Evolutionary conservation across 2,113 vertebrate species (phyloP), one percentile per base, ranked within the genome.

Genomic region (Oryzias woworae): DNA sequence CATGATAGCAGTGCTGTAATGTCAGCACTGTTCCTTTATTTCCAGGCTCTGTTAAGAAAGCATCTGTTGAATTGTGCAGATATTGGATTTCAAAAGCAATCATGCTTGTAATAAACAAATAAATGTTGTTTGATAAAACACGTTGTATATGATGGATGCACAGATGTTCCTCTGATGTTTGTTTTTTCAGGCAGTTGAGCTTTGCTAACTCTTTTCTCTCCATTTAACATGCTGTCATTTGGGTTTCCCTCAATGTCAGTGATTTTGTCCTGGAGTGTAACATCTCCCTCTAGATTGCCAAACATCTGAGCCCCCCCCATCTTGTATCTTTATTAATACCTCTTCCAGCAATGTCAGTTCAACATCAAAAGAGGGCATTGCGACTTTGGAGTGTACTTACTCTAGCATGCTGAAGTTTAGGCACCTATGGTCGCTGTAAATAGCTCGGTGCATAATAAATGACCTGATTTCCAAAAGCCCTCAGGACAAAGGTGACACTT

Each of bases 1-100:
- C 58, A 71, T 65, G 78, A 71, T 75, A 62, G 53, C 54, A 54
- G 62, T 13, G 68, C 66, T 53, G 44, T 3, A 1, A 65, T 24
- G 62, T 74, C 70, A 57, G 63, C 66, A 57, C 1, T 69, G 52
- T 20, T 20, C 20, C 71, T 75, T 77, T 81, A 72, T 87, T 71
- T 77, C 69, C 66, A 77, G 66, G 60, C 73, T 64, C 63, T 69
- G 62, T 67, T 73, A 54, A 71, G 69, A 67, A 3, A 80, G 77
- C 87, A 88, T 87, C 77, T 85, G 86, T 83, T 71, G 76, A 65
- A 69, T 58, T 15, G 59, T 68, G 48, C 24, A 43, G 64, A 73
- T 78, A 68, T 83, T 80, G 66, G 59, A 72, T 81, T 78, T 82
- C 77, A 82, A 69, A 82, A 70, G 80, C 81, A 71, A 74, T 0